Conservation (phyloP, 1,140 invertebrate genomes). For the Drosophila ogumai region DNA sequence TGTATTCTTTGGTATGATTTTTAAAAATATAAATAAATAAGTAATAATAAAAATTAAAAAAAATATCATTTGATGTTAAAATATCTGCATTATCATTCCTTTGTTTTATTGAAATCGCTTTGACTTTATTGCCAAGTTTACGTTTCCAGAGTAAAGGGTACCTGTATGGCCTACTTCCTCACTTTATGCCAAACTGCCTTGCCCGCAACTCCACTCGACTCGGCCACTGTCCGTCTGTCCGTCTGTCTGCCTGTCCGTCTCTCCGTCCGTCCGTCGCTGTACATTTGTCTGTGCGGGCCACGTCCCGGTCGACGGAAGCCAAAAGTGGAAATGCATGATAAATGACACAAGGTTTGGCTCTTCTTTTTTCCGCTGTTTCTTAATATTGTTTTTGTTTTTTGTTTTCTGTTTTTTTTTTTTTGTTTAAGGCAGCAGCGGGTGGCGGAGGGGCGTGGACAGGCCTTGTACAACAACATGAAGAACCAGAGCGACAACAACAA, state of each 20-base stretch:
- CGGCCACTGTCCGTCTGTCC: slow-evolving; percentile 21
- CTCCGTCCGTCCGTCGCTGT: slow-evolving; percentile 47
- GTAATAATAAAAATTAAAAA: too few species aligned
- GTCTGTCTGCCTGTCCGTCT: slow-evolving; percentile 26
- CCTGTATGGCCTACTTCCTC: slow-evolving; percentile 14
- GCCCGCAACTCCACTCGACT: slow-evolving; percentile 34
- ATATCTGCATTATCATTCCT: too few species aligned
- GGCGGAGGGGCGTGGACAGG: slow-evolving; percentile 3
- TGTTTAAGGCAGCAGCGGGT: background rate
- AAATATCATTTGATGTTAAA: too few species aligned
- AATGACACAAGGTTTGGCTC: slow-evolving; percentile 75
- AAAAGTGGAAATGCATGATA: slow-evolving; percentile 84
- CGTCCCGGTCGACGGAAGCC: slow-evolving; percentile 77
- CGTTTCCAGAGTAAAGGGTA: slow-evolving; percentile 13
- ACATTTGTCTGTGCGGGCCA: slow-evolving; percentile 71
- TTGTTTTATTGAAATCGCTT: too few species aligned
- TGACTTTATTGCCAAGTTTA: too few species aligned
- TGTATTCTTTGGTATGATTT: too few species aligned
- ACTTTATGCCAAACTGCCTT: slow-evolving; percentile 30
- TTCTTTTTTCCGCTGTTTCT: slow-evolving; percentile 35
- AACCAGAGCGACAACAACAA: slow-evolving; percentile 49
- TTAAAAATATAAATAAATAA: too few species aligned
- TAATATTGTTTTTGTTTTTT: slow-evolving; percentile 12
- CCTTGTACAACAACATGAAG: slow-evolving; percentile 39
- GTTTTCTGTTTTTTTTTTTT: background rate